Percentiles rank a stretch among this genome's conserved stretches.
phyloP scores from a whole-genome alignment of 2,888 invertebrate genomes.

The Trachelus tabidus region DNA sequence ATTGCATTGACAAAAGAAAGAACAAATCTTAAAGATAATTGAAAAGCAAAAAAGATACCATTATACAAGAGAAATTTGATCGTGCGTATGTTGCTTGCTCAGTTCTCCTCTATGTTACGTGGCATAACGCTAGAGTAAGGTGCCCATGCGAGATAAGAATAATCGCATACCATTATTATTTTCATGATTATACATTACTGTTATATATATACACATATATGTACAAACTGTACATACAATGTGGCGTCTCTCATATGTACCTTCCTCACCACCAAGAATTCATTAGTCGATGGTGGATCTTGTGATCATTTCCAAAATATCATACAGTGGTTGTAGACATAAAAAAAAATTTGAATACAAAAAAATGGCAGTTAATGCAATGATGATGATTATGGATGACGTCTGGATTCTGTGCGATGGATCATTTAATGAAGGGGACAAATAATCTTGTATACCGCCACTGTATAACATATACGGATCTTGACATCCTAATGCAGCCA shows the following conservation, averaged over 20 bases:
- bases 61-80: constrained; percentile 8
- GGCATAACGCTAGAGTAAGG: constrained; percentile 1
- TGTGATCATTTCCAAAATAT: not conserved
- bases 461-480: not conserved
- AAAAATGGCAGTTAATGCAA: not conserved
- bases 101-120: constrained; percentile 19
- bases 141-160: not conserved
- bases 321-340: not conserved
- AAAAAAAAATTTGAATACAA: not conserved
- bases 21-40: not conserved
- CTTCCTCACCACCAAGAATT: not conserved
- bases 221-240: not conserved
- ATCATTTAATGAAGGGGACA: not conserved
- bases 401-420: not conserved
- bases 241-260: not conserved
- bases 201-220: not conserved
- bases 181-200: not conserved
- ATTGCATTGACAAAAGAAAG: not conserved
- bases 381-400: not conserved
- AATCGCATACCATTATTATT: not conserved
- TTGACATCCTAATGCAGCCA: not conserved
- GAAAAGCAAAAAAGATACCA: not conserved
- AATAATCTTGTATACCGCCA: not conserved
- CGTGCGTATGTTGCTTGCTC: constrained; percentile 29
- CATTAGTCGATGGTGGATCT: not conserved